Percentiles rank a stretch among this genome's conserved stretches.
Conservation (phyloP, 2,888 invertebrate genomes). For the Cryptocephalus primarius region DNA sequence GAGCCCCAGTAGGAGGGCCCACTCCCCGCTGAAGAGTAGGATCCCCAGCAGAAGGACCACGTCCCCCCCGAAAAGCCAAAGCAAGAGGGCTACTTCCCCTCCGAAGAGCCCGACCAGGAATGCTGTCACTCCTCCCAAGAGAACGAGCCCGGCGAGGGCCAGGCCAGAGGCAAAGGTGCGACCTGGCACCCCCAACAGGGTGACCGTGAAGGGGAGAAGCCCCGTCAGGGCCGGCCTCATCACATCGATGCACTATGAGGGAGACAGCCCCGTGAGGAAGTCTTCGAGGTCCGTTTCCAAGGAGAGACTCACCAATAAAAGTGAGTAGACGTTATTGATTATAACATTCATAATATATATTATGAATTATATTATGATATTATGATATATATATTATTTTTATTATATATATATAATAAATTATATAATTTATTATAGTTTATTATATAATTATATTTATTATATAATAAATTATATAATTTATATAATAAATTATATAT, state of each 20-base stretch:
- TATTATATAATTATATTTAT: too few species aligned
- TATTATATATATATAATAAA: too few species aligned
- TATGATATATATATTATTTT: too few species aligned
- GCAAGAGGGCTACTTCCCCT: constrained; percentile 1
- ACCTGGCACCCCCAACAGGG: constrained; percentile 9
- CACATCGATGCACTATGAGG: not conserved
- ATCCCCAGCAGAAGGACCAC: constrained; percentile 7
- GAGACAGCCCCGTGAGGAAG: constrained; percentile 4
- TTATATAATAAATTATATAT: too few species aligned
- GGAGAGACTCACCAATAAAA: constrained; percentile 12
- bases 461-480: too few species aligned
- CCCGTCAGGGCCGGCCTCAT: constrained; percentile 11
- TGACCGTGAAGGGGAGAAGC: constrained; percentile 6
- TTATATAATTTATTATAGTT: too few species aligned
- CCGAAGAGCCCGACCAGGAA: constrained; percentile 7
- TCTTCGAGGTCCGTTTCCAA: constrained; percentile 16
- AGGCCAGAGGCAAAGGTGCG: constrained; percentile 12
- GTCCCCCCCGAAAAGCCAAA: constrained; percentile 10
- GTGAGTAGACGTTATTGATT: constrained; percentile 12
- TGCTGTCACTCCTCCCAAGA: constrained; percentile 1
- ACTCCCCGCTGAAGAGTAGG: constrained; percentile 5
- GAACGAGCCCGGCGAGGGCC: constrained; percentile 5
- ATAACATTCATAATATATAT: too few species aligned
- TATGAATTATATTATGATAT: too few species aligned
- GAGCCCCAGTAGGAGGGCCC: constrained; percentile 9